Evolutionary conservation across 2,888 invertebrate genomes (phyloP), one percentile per base, ranked within the genome.

Genomic region (Ctena decussata): DNA sequence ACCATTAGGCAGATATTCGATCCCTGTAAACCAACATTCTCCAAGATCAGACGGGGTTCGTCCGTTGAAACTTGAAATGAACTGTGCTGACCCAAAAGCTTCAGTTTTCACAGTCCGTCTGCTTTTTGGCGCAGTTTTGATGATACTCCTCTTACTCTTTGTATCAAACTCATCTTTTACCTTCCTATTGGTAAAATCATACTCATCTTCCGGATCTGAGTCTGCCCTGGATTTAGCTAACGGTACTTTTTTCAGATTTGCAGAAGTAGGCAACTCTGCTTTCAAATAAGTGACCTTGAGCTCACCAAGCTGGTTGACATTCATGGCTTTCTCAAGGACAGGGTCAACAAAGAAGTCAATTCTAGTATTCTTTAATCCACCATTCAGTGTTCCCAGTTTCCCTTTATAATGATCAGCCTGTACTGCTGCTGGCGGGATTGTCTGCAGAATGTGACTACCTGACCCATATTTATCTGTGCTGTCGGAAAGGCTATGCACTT

Each of bases 21-120:
- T 83, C 11, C 91, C 91, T 0, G 91, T 91, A 44, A 91, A 87
- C 87, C 87, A 88, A 72, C 90, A 89, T 11, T 72, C 46, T 27
- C 88, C 82, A n/a, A 65, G 78, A 49, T 91, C 91, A 24, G 89
- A 79, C 8, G 82, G 46, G 0, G 90, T 80, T 11, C 80, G 60
- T 0, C 79, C 88, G n/a, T 46, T 73, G 39, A 87, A 80, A 2
- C 72, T 78, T 30, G 35, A 70, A 12, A 73, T 39, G 30, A 65
- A 46, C 18, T 73, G 75, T n/a, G 84, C 87, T 27, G 39, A 46
- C 2, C 69, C 32, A 8, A 8, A 3, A 32, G 3, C 35, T 21
- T 11, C 35, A n/a, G 30, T 8, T 75, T 57, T 39, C 18, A 37
- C 21, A 37, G 0, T 53, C 3, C 60, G 24, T 65, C 12, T 32